phyloP scores from a whole-genome alignment of 2,888 invertebrate genomes.

The Kuschelorhynchus macadamiae region DNA sequence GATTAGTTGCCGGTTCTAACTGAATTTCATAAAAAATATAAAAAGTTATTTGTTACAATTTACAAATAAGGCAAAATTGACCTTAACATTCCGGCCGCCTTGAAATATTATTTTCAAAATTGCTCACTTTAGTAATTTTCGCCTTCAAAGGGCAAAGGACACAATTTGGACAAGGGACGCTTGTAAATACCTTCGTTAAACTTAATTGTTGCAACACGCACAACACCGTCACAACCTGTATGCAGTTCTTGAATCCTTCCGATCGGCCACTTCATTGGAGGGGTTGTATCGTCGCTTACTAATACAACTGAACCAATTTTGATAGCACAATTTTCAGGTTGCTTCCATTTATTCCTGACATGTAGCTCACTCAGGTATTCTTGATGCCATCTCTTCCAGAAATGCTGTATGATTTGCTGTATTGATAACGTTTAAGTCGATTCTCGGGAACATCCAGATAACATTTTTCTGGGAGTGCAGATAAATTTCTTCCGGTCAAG shows the following conservation, averaged over 20 bases:
- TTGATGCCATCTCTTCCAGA: background rate
- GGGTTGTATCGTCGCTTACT: background rate
- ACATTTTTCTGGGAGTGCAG: too few species aligned
- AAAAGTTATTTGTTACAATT: too few species aligned
- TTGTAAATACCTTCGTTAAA: background rate
- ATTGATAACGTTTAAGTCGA: too few species aligned
- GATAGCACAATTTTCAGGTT: background rate
- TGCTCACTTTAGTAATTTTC: background rate
- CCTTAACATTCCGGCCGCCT: conserved; percentile 1
- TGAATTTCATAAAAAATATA: too few species aligned
- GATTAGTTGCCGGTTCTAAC: background rate
- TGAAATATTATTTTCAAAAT: background rate
- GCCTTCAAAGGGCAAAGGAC: background rate
- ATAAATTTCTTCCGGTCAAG: too few species aligned
- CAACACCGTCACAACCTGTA: background rate
- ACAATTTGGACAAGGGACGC: background rate
- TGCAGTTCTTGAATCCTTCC: background rate
- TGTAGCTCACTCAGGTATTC: background rate
- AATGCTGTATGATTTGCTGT: background rate
- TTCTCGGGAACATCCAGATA: background rate
- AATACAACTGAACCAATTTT: background rate
- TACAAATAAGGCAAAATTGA: too few species aligned
- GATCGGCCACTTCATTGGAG: background rate
- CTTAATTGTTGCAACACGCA: background rate
- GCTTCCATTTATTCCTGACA: background rate